phyloP scores from a whole-genome alignment of 2,113 vertebrate species.

The Rhynchomys soricoides region DNA sequence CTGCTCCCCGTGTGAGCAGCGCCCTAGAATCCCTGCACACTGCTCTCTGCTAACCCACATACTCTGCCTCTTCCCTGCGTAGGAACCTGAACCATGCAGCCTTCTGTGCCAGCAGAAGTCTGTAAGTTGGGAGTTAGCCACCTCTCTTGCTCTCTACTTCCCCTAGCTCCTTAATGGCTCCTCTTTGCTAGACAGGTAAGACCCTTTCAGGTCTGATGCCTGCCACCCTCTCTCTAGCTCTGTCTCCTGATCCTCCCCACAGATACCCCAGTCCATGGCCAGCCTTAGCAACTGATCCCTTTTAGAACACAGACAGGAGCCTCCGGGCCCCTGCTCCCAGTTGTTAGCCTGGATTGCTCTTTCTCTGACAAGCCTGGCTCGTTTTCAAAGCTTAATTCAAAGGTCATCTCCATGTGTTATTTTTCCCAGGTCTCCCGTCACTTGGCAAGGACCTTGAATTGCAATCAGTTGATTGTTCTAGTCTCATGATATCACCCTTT shows the following conservation, averaged over 20 bases:
- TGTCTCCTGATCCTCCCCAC: background rate
- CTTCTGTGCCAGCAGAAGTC: background rate
- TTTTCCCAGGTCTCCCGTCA: background rate
- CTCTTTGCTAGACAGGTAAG: too few relatives aligned
- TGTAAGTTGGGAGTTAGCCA: background rate
- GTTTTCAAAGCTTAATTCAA: constrained; percentile 62
- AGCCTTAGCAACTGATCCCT: background rate
- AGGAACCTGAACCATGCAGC: background rate
- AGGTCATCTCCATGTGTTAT: constrained; percentile 39
- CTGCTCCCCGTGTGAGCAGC: background rate
- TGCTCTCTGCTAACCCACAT: background rate
- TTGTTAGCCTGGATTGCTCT: constrained; percentile 13
- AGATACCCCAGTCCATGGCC: background rate
- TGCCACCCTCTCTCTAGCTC: background rate
- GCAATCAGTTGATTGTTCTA: background rate
- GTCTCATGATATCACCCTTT: background rate
- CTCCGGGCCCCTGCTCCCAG: background rate
- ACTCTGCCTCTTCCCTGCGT: background rate
- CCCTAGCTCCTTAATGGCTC: background rate
- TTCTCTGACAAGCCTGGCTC: constrained; percentile 60
- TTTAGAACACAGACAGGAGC: background rate
- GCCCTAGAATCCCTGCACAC: background rate
- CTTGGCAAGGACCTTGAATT: background rate
- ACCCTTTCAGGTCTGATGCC: background rate
- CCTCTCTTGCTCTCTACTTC: background rate